Conservation (phyloP, 2,797 vertebrate genomes). For the Pantherophis alleghaniensis region DNA sequence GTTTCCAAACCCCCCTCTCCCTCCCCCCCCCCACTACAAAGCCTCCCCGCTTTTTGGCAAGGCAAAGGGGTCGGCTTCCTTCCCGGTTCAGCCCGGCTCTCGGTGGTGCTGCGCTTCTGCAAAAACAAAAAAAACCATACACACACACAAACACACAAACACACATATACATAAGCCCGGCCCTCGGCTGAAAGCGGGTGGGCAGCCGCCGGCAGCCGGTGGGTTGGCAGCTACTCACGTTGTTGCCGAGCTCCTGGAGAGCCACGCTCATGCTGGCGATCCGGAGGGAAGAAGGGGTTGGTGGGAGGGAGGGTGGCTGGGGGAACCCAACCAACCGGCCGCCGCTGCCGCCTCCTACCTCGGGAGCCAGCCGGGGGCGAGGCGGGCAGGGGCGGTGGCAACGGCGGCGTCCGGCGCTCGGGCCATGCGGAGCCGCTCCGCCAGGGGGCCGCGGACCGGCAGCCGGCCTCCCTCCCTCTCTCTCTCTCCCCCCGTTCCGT, state of each 20-base stretch:
- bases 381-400: not conserved
- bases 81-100: no score
- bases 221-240: constrained; percentile 72
- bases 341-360: constrained; percentile 46
- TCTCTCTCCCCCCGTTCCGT: not conserved
- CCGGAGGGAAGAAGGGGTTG: not conserved
- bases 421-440: constrained; percentile 24
- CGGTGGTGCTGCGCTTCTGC: not conserved
- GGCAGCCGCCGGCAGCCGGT: no score
- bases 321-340: not conserved
- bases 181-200: no score
- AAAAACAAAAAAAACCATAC: not conserved
- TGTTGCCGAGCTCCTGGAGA: constrained; percentile 90
- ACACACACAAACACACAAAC: no score
- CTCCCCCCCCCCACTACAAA: not conserved
- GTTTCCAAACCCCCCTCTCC: not conserved
- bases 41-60: not conserved
- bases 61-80: not conserved
- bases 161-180: no score
- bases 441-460: not conserved
- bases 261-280: constrained; percentile 90
- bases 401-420: not conserved
- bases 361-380: constrained; percentile 43
- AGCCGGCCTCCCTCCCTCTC: no score
- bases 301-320: not conserved